Evolutionary conservation across 2,113 vertebrate genomes (phyloP).

Genomic region (Empidonax alnorum): DNA sequence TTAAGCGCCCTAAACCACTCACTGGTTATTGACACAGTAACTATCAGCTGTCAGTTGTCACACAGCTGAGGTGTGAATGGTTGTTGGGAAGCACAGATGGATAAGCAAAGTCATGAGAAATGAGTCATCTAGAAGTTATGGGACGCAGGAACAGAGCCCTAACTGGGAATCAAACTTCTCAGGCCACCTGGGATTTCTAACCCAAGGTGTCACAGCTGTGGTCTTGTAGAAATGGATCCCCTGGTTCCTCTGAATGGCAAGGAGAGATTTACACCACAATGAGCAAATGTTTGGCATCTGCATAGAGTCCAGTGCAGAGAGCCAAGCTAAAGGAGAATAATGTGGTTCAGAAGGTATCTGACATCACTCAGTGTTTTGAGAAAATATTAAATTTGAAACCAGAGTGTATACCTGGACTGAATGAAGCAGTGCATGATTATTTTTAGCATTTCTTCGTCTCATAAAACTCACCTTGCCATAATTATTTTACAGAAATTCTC

Average conservation of each 20-base stretch:
- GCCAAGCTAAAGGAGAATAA: too few relatives aligned
- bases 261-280: neutral
- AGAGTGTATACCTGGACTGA: neutral
- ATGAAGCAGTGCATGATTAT: neutral
- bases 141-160: neutral
- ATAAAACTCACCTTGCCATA: neutral
- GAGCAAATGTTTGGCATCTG: neutral
- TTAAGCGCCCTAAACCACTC: neutral
- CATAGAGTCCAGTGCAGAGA: neutral
- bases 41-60: neutral
- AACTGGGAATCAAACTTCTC: neutral
- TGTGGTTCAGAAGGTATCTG: neutral
- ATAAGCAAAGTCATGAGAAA: neutral
- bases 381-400: neutral
- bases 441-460: neutral
- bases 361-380: neutral
- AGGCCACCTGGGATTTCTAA: neutral
- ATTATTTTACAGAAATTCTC: neutral
- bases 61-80: neutral
- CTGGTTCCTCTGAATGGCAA: constrained; percentile 61
- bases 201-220: constrained; percentile 42
- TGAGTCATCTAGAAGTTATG: neutral
- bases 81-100: neutral
- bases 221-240: constrained; percentile 35
- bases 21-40: neutral